Percentiles rank a stretch among this genome's conserved stretches.
phyloP scores from a whole-genome alignment of 2,888 invertebrate genomes.

The Atrina japonica region DNA sequence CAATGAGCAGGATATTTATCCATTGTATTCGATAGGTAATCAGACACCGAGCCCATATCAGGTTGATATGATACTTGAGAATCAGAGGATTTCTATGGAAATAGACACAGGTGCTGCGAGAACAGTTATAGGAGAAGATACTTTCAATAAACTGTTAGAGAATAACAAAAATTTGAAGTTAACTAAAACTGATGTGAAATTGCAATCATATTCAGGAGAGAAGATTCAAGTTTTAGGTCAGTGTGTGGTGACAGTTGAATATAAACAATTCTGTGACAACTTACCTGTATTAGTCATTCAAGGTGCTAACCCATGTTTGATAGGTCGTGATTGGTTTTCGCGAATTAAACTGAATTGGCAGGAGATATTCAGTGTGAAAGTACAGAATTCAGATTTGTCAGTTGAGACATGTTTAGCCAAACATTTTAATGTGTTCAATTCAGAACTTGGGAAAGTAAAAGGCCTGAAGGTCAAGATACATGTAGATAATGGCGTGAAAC shows the following conservation, averaged over 20 bases:
- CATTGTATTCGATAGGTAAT: no score
- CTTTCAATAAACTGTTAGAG: background rate
- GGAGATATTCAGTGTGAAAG: constrained; percentile 9
- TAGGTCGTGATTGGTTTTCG: constrained; percentile 14
- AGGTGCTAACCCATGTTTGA: constrained; percentile 12
- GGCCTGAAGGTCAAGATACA: constrained; percentile 22
- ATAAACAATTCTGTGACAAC: constrained; percentile 9
- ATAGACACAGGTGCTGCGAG: constrained; percentile 25
- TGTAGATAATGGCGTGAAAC: constrained; percentile 14
- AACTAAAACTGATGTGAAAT: background rate
- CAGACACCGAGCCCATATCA: no score
- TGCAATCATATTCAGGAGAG: constrained; percentile 25
- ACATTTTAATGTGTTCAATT: constrained; percentile 13
- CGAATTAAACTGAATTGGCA: constrained; percentile 16
- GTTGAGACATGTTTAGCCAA: background rate
- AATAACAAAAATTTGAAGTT: background rate
- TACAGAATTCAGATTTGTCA: background rate
- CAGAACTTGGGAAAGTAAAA: constrained; percentile 15
- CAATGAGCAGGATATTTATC: no score
- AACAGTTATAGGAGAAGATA: constrained; percentile 14
- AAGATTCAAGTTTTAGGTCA: constrained; percentile 22
- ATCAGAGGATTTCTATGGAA: constrained; percentile 4
- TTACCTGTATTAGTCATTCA: constrained; percentile 13
- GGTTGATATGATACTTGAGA: no score
- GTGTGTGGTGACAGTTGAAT: constrained; percentile 14